These are phyloP conservation scores for Crotalus tigris DNA, from an alignment of 2,113 vertebrate species.

Conservation along the genomic window DNA sequence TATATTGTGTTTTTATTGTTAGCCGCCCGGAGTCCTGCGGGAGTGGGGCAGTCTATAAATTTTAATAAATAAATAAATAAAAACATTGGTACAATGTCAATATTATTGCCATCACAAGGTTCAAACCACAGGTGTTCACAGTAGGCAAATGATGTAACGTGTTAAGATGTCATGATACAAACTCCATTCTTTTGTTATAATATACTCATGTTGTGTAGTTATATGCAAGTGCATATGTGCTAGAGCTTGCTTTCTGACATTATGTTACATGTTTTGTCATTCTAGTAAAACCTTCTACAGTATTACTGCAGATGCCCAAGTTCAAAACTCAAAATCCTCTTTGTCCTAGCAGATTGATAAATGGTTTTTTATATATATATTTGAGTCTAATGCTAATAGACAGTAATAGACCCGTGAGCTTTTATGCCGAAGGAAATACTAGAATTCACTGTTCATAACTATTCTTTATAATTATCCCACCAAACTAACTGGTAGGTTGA, in stretches of 20 bases:
- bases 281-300: background rate
- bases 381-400: background rate
- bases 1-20: too few relatives aligned
- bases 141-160: background rate
- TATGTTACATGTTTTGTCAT: background rate
- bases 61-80: too few relatives aligned
- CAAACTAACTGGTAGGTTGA: background rate
- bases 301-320: background rate
- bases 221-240: background rate
- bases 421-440: background rate
- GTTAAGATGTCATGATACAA: background rate
- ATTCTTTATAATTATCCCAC: background rate
- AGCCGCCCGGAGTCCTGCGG: too few relatives aligned
- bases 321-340: background rate
- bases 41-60: too few relatives aligned
- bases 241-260: background rate
- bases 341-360: background rate
- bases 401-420: background rate
- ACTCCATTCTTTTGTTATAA: background rate
- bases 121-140: background rate
- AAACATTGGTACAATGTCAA: background rate
- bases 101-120: background rate
- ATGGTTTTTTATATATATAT: background rate
- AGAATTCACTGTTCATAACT: background rate
- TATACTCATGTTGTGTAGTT: background rate